phyloP scores from a whole-genome alignment of 2,888 invertebrate species.

The Drosophila picticornis region DNA sequence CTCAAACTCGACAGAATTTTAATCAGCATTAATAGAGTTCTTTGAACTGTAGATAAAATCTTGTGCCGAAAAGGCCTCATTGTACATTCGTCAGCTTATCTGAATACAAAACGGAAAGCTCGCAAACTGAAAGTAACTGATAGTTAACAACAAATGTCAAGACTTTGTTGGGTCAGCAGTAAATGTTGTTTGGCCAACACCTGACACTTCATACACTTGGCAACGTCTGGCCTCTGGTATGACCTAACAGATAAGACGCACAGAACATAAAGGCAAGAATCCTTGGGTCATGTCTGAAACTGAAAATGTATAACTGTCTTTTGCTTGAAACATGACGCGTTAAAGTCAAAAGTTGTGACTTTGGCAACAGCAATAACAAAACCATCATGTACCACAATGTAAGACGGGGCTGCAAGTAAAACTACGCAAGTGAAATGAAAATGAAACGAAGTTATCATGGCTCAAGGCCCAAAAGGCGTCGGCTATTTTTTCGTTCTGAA shows the following conservation, averaged over 20 bases:
- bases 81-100: slow-evolving; percentile 35
- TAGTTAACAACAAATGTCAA: slow-evolving; percentile 25
- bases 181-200: slow-evolving; percentile 21
- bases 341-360: slow-evolving; percentile 68
- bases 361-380: slow-evolving; percentile 26
- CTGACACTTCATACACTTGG: slow-evolving; percentile 30
- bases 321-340: slow-evolving; percentile 60
- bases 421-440: slow-evolving; percentile 66
- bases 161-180: slow-evolving; percentile 40
- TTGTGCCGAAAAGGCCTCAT: neutral
- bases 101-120: slow-evolving; percentile 8
- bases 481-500: slow-evolving; percentile 49
- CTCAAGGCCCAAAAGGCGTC: slow-evolving; percentile 50
- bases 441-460: slow-evolving; percentile 72
- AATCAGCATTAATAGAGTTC: neutral
- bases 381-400: slow-evolving; percentile 57
- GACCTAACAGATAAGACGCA: slow-evolving; percentile 26
- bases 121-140: slow-evolving; percentile 2
- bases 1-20: neutral
- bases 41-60: slow-evolving; percentile 15
- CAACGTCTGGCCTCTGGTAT: slow-evolving; percentile 26
- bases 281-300: slow-evolving; percentile 58
- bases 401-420: slow-evolving; percentile 48
- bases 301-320: slow-evolving; percentile 54
- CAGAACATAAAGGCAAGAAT: slow-evolving; percentile 28